These are phyloP conservation scores for Myodes glareolus DNA, from an alignment of 2,113 vertebrate species.

Conservation along the genomic window DNA sequence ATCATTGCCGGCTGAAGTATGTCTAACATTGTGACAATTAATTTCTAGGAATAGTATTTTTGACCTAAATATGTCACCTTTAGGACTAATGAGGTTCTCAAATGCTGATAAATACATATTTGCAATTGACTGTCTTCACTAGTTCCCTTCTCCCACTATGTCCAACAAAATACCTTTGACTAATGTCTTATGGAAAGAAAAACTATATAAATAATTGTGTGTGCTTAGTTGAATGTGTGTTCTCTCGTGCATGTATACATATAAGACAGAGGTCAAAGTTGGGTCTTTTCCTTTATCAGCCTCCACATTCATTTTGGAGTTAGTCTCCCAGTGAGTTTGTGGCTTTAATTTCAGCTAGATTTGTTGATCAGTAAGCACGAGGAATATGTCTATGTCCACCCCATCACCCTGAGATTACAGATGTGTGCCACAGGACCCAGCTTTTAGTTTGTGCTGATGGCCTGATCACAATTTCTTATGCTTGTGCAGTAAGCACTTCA, in stretches of 20 bases:
- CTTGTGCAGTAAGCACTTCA: not conserved
- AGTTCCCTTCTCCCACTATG: conserved; percentile 84
- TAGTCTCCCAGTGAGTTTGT: not conserved
- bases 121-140: conserved; percentile 93
- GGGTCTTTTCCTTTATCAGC: not conserved
- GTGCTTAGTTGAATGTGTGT: not conserved
- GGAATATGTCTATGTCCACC: not conserved
- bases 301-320: not conserved
- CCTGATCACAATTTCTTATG: not conserved
- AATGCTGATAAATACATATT: conserved; percentile 91
- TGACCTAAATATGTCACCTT: conserved; percentile 91
- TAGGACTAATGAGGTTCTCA: conserved; percentile 88
- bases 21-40: conserved; percentile 92
- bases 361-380: not conserved
- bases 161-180: conserved; percentile 52
- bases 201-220: not conserved
- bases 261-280: not conserved
- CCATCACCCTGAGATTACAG: not conserved
- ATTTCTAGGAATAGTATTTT: conserved; percentile 92
- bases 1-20: not conserved
- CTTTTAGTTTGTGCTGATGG: not conserved
- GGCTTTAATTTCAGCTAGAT: not conserved
- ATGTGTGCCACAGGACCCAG: not conserved
- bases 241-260: not conserved
- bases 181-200: not conserved